These are phyloP conservation scores for Drosophila helvetica DNA, from an alignment of 2,888 invertebrate genomes.

Conservation along the genomic window DNA sequence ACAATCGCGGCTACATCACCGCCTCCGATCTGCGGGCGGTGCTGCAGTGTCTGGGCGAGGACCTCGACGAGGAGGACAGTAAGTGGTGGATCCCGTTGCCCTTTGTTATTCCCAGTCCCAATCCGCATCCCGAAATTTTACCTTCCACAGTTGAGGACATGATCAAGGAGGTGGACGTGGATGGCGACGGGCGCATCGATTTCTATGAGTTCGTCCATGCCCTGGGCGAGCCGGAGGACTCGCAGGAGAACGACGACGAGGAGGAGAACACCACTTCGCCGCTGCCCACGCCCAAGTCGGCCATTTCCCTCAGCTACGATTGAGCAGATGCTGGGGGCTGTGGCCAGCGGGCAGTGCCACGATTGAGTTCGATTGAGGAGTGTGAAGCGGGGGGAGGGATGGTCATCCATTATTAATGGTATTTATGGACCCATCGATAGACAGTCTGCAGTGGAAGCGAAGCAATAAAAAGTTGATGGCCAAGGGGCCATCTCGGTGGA, in stretches of 20 bases:
- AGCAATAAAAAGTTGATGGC: too few relatives aligned
- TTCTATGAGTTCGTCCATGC: constrained; percentile 95
- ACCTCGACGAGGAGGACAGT: constrained; percentile 95
- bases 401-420: too few relatives aligned
- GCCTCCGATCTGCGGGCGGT: constrained; percentile 94
- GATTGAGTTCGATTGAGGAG: neutral
- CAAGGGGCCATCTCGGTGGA: too few relatives aligned
- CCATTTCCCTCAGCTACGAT: constrained; percentile 78
- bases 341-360: neutral
- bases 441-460: too few relatives aligned
- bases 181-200: constrained; percentile 96
- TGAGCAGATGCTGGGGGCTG: constrained; percentile 19
- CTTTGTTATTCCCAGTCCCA: neutral
- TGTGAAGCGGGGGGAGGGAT: neutral
- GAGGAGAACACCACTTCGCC: constrained; percentile 85
- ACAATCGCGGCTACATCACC: constrained; percentile 95
- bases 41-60: constrained; percentile 94
- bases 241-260: constrained; percentile 88
- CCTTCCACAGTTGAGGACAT: constrained; percentile 93
- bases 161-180: constrained; percentile 98
- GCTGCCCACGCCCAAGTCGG: constrained; percentile 82
- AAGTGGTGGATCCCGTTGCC: constrained; percentile 81
- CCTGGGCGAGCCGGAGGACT: constrained; percentile 93
- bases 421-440: too few relatives aligned
- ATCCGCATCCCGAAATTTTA: neutral